Conservation (phyloP, 2,113 vertebrate species). For the Cavia porcellus region DNA sequence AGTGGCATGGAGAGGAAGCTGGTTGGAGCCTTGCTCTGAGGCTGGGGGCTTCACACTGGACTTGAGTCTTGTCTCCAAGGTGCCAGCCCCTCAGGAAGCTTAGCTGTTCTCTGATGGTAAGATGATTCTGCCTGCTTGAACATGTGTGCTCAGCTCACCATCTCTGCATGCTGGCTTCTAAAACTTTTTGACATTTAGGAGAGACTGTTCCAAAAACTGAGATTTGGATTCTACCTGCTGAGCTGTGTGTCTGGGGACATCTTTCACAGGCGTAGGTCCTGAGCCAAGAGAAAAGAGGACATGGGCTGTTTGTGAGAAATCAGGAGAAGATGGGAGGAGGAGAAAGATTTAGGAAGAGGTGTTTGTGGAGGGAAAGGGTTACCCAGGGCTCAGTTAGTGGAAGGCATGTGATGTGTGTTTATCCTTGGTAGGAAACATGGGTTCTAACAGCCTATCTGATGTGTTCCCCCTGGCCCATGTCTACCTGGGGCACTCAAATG, state of each 20-base stretch:
- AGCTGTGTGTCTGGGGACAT: background rate
- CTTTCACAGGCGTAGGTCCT: background rate
- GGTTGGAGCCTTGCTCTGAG: background rate
- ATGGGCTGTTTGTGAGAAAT: background rate
- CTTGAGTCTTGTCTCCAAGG: background rate
- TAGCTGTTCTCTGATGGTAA: conserved; percentile 73
- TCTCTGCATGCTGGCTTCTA: background rate
- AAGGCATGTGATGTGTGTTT: background rate
- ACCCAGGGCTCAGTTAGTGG: background rate
- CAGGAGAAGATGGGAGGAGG: background rate
- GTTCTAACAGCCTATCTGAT: background rate
- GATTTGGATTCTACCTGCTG: background rate
- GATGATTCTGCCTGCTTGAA: background rate
- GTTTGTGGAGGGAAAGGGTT: background rate
- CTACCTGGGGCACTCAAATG: background rate
- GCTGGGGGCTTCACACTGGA: background rate
- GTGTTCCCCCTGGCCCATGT: background rate
- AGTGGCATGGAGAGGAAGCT: conserved; percentile 7
- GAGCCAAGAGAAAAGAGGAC: background rate
- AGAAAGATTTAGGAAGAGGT: background rate
- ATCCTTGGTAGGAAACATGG: background rate
- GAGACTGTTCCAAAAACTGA: background rate
- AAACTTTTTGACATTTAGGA: background rate
- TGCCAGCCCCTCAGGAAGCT: background rate
- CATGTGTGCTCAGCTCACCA: background rate